These are phyloP conservation scores for Phortica magna DNA, from an alignment of 2,888 invertebrate species.

Conservation along the genomic window DNA sequence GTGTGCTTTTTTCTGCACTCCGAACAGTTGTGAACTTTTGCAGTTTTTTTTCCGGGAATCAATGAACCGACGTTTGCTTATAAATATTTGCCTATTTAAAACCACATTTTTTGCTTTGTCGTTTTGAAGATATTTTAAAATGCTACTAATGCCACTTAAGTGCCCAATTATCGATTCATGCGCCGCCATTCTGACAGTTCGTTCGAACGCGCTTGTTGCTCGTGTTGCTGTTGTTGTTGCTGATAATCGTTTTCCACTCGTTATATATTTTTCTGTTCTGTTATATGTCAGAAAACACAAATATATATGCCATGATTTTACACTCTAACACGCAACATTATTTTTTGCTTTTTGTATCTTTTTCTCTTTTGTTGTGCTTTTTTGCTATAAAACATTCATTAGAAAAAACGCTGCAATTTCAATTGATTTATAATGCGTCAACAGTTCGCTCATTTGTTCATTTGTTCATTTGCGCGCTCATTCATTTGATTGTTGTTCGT, in stretches of 20 bases:
- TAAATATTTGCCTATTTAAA: conserved; percentile 28
- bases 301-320: conserved; percentile 15
- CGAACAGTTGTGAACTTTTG: not conserved
- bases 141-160: conserved; percentile 66
- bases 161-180: conserved; percentile 64
- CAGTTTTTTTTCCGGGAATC: conserved; percentile 24
- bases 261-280: not conserved
- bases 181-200: conserved; percentile 24
- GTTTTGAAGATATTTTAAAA: conserved; percentile 6
- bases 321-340: conserved; percentile 27
- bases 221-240: not conserved
- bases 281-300: not conserved
- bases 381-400: conserved; percentile 39
- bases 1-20: not conserved
- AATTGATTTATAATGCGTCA: conserved; percentile 70
- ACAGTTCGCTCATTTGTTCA: conserved; percentile 51
- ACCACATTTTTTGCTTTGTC: not conserved
- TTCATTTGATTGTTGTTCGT: not conserved
- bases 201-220: not conserved
- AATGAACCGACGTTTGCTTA: conserved; percentile 14
- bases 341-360: not conserved
- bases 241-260: not conserved
- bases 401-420: conserved; percentile 62
- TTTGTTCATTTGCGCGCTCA: not conserved
- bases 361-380: not conserved